phyloP scores from a whole-genome alignment of 2,888 invertebrate species.

The Bedellia somnulentella region DNA sequence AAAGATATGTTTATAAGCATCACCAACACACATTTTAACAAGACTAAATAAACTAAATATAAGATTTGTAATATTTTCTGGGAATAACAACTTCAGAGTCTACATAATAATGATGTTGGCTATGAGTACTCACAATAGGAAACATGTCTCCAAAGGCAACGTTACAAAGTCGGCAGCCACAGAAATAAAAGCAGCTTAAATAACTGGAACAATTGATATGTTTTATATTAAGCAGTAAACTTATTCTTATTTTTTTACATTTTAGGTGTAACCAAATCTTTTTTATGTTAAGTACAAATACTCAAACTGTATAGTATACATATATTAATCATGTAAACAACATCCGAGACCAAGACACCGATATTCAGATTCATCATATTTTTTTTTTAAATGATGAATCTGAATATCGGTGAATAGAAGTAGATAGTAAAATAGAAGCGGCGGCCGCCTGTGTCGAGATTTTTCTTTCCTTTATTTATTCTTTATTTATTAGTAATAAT shows the following conservation, averaged over 20 bases:
- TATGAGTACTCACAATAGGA: constrained; percentile 25
- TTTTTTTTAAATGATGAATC: too few species aligned
- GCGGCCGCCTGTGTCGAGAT: too few species aligned
- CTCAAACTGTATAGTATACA: too few species aligned
- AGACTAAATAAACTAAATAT: background rate
- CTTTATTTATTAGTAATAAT: too few species aligned
- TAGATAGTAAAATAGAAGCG: too few species aligned
- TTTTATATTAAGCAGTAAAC: background rate
- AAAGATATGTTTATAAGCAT: background rate
- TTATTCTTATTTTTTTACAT: background rate
- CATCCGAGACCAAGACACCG: too few species aligned
- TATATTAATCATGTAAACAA: too few species aligned
- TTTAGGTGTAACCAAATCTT: too few species aligned
- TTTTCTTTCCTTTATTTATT: too few species aligned
- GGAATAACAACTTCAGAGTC: background rate
- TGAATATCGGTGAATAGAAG: too few species aligned
- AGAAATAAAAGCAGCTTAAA: constrained; percentile 34
- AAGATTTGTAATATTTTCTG: background rate
- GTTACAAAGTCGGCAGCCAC: constrained; percentile 35
- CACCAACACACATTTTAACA: background rate
- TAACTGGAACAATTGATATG: constrained; percentile 23
- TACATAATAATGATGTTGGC: background rate
- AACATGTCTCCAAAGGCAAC: constrained; percentile 42
- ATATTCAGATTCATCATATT: too few species aligned
- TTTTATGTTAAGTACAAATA: too few species aligned